Evolutionary conservation across 1,140 invertebrate species (phyloP).

Genomic region (Limonius californicus): DNA sequence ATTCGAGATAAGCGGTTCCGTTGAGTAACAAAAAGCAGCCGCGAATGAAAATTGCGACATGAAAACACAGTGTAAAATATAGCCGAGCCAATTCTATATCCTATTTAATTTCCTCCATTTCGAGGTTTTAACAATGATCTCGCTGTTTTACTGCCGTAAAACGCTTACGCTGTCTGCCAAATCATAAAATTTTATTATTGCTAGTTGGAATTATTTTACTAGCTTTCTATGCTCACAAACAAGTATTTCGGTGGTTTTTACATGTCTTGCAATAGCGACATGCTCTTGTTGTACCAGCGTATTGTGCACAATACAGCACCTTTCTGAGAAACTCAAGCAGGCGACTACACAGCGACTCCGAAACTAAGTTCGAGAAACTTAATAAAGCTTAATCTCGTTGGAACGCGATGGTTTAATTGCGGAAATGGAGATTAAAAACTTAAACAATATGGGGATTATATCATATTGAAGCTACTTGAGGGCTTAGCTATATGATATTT

Average conservation of each 20-base stretch:
- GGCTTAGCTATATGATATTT: neutral
- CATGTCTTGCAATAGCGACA: too few relatives aligned
- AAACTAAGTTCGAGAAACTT: constrained; percentile 21
- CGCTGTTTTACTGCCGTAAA: neutral
- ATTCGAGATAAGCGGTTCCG: constrained; percentile 10
- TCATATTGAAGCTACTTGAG: neutral
- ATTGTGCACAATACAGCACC: too few relatives aligned
- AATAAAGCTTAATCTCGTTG: constrained; percentile 23
- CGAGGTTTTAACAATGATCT: neutral
- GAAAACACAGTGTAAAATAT: too few relatives aligned
- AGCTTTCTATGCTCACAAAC: neutral
- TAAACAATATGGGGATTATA: constrained; percentile 25
- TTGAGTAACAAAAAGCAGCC: neutral
- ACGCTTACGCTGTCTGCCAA: neutral
- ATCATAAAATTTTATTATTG: neutral
- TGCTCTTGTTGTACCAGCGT: too few relatives aligned
- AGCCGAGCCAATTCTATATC: neutral
- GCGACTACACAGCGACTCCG: too few relatives aligned
- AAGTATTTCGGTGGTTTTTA: too few relatives aligned
- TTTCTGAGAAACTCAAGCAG: too few relatives aligned
- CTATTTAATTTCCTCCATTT: neutral
- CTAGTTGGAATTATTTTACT: neutral
- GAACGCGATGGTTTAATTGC: constrained; percentile 23
- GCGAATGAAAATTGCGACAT: neutral
- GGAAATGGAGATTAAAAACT: constrained; percentile 29